These are phyloP conservation scores for Poecile montanus DNA, from an alignment of 2,797 vertebrate genomes.

Conservation along the genomic window DNA sequence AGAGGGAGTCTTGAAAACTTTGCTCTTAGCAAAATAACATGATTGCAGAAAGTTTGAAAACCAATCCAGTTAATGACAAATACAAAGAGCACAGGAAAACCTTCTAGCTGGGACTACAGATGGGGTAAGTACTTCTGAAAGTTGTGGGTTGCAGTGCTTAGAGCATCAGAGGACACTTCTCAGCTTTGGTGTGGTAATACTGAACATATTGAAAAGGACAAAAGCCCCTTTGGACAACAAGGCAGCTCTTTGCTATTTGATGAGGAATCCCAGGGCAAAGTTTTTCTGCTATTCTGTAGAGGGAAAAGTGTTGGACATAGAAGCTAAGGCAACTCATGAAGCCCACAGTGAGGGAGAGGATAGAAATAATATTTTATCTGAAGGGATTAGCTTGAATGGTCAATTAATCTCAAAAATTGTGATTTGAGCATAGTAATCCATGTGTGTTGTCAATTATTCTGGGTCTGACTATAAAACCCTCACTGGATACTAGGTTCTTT, in stretches of 20 bases:
- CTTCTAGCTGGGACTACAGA: not conserved
- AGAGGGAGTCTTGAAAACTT: not conserved
- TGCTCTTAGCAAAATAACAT: not conserved
- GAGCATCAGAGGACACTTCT: not conserved
- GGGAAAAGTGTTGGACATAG: not conserved
- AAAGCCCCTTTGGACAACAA: not conserved
- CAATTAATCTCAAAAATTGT: not conserved
- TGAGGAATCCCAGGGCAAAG: not conserved
- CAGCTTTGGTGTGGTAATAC: not conserved
- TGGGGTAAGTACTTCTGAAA: not conserved
- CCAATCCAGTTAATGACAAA: not conserved
- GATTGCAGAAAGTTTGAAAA: not conserved
- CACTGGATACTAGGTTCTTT: not conserved
- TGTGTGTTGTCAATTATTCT: not conserved
- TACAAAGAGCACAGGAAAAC: not conserved
- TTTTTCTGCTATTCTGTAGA: not conserved
- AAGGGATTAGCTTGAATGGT: not conserved
- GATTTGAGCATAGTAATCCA: not conserved
- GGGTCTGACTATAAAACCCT: not conserved
- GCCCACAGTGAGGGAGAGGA: not conserved
- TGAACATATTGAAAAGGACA: not conserved
- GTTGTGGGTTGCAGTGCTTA: not conserved
- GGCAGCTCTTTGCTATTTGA: not conserved
- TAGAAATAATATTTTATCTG: not conserved
- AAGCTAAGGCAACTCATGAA: not conserved